A percentile compares a stretch with the other conserved stretches of the same genome.
Conservation (phyloP, 2,888 invertebrate species). For the Athripsodes cinereus region DNA sequence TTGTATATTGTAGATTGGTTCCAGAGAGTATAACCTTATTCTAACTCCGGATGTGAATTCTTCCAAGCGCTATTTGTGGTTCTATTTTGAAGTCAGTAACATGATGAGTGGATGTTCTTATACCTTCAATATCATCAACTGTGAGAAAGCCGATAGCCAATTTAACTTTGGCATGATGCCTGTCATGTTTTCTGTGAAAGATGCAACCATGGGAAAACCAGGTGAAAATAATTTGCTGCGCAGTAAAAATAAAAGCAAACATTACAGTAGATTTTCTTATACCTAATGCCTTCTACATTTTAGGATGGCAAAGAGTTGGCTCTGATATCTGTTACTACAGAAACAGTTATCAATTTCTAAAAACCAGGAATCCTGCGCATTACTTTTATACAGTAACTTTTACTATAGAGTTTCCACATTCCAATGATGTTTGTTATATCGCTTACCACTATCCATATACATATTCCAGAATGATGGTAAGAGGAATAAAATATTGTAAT, state of each 20-base stretch:
- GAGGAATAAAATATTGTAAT: too few species aligned
- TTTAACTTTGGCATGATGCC: slow-evolving; percentile 89
- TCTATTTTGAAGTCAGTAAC: slow-evolving; percentile 82
- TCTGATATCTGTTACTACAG: slow-evolving; percentile 76
- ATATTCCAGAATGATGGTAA: slow-evolving; percentile 68
- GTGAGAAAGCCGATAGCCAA: slow-evolving; percentile 80
- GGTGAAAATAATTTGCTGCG: too few species aligned
- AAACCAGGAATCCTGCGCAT: slow-evolving; percentile 48
- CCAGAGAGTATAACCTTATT: slow-evolving; percentile 75
- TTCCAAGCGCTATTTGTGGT: slow-evolving; percentile 77
- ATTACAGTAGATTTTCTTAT: too few species aligned
- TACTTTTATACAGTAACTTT: slow-evolving; percentile 75
- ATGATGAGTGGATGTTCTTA: slow-evolving; percentile 65
- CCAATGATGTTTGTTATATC: slow-evolving; percentile 73
- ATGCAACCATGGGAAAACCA: slow-evolving; percentile 52
- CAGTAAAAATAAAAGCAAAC: too few species aligned
- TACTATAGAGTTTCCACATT: slow-evolving; percentile 67
- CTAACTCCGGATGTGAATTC: slow-evolving; percentile 80
- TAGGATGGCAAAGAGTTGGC: slow-evolving; percentile 68
- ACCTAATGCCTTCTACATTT: slow-evolving; percentile 22
- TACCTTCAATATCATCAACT: slow-evolving; percentile 81
- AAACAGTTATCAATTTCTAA: slow-evolving; percentile 61
- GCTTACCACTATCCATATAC: slow-evolving; percentile 87
- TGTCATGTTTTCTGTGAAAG: slow-evolving; percentile 74
- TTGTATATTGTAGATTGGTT: slow-evolving; percentile 54